Percentiles rank a stretch among this genome's conserved stretches.
phyloP scores from a whole-genome alignment of 2,797 vertebrate species.

The Centropyge bicolor region DNA sequence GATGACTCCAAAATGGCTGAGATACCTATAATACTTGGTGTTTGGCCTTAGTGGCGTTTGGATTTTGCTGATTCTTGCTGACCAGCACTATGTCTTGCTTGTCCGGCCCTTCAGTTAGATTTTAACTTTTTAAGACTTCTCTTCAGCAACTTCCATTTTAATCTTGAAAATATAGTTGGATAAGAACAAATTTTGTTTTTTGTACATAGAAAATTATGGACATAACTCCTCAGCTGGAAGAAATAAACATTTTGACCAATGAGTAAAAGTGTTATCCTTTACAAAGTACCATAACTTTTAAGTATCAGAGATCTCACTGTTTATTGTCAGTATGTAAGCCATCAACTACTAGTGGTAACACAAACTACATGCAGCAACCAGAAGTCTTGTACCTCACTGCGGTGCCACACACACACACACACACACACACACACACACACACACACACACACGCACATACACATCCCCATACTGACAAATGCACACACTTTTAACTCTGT shows the following conservation, averaged over 20 bases:
- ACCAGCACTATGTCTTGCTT: neutral
- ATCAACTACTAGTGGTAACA: neutral
- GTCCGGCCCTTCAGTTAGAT: neutral
- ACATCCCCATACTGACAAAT: neutral
- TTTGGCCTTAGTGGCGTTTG: neutral
- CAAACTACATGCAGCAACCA: neutral
- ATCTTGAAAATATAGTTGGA: conserved; percentile 1
- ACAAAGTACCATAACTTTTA: neutral
- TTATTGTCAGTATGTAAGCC: conserved; percentile 10
- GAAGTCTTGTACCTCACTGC: conserved; percentile 35
- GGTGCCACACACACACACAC: no score
- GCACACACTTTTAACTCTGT: conserved; percentile 12
- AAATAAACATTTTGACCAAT: conserved; percentile 1
- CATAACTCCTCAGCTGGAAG: neutral
- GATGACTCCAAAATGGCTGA: conserved; percentile 12
- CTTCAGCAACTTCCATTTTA: neutral
- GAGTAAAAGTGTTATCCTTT: conserved; percentile 1
- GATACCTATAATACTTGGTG: conserved; percentile 3
- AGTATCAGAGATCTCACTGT: conserved; percentile 1
- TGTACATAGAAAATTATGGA: neutral
- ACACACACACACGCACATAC: neutral
- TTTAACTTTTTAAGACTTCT: neutral
- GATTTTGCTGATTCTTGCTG: conserved; percentile 15
- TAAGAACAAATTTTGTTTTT: neutral
- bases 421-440: no score